These are phyloP conservation scores for rabbit (Oryctolagus cuniculus) DNA, from an alignment of 2,113 vertebrate genomes.

Conservation along the genomic window mOryCun1.1 NC_091439.1:122207001-122207500, in stretches of 20 bases:
- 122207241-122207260: constrained; percentile 83
- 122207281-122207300: constrained; percentile 83
- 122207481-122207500: too few species aligned
- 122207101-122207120: constrained; percentile 92
- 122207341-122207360: constrained; percentile 86
- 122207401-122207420: too few species aligned
- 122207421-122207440: too few species aligned
- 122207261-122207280: constrained; percentile 83
- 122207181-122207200: constrained; percentile 85
- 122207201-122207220: constrained; percentile 87
- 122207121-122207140: constrained; percentile 91
- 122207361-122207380: constrained; percentile 90
- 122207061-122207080: too few species aligned
- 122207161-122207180: constrained; percentile 89
- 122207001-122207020: too few species aligned
- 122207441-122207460: too few species aligned
- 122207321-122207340: constrained; percentile 84
- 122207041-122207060: too few species aligned
- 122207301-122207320: constrained; percentile 82
- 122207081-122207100: constrained; percentile 92
- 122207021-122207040: too few species aligned
- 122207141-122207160: constrained; percentile 88
- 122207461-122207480: too few species aligned
- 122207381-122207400: constrained; percentile 85
- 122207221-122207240: constrained; percentile 85